Evolutionary conservation across 2,113 vertebrate genomes (phyloP).

Genomic region (Tamias sibiricus): DNA sequence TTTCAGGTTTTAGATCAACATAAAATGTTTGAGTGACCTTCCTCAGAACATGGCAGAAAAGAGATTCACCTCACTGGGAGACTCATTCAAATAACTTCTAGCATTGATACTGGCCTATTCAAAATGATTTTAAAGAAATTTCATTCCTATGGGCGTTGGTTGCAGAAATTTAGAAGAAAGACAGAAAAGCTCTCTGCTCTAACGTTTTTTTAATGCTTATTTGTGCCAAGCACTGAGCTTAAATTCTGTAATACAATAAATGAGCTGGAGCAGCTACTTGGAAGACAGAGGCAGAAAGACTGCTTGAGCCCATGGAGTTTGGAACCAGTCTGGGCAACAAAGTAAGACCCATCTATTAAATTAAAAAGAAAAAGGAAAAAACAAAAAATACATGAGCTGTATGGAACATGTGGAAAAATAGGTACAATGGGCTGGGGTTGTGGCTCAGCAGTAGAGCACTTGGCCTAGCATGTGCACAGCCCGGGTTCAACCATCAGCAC

Average conservation of each 20-base stretch:
- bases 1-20: not conserved
- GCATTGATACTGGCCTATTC: not conserved
- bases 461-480: too few species aligned
- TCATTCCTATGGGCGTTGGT: not conserved
- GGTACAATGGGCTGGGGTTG: too few species aligned
- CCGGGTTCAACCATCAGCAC: too few species aligned
- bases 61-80: not conserved
- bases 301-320: not conserved
- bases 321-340: not conserved
- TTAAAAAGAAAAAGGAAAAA: not conserved
- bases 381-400: not conserved
- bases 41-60: not conserved
- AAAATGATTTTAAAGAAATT: not conserved
- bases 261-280: not conserved
- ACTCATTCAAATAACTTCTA: not conserved
- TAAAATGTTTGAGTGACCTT: not conserved
- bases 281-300: not conserved
- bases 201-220: not conserved
- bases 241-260: not conserved
- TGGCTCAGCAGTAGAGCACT: too few species aligned
- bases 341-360: not conserved
- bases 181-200: not conserved
- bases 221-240: not conserved
- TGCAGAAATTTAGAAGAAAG: not conserved
- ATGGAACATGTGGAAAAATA: not conserved